A percentile compares a stretch with the other conserved stretches of the same genome.
phyloP scores from a whole-genome alignment of 2,113 vertebrate species.

The Limanda limanda region DNA sequence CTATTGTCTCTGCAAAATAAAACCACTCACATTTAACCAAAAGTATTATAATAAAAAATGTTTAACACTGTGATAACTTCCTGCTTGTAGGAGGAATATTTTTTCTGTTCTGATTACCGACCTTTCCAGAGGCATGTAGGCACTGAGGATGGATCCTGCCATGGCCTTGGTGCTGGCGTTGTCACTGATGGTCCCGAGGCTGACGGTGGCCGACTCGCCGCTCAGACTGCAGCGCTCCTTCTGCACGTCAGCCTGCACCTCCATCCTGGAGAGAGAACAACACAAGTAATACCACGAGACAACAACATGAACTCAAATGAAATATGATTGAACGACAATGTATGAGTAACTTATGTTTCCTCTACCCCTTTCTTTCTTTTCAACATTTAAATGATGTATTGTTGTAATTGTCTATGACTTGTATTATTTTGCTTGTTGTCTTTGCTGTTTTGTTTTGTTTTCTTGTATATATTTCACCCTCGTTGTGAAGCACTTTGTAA shows the following conservation, averaged over 20 bases:
- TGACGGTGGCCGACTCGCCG: slow-evolving; percentile 96
- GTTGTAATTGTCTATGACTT: too few species aligned
- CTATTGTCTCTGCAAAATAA: slow-evolving; percentile 88
- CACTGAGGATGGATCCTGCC: slow-evolving; percentile 97
- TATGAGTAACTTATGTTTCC: too few species aligned
- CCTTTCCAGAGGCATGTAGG: slow-evolving; percentile 95
- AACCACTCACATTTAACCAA: background rate
- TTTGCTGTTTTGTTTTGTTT: too few species aligned
- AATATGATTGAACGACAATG: too few species aligned
- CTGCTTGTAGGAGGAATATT: too few species aligned
- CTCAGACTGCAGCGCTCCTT: slow-evolving; percentile 97
- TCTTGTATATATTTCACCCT: too few species aligned
- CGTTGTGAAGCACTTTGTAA: too few species aligned
- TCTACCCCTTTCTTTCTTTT: too few species aligned
- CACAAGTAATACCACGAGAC: background rate
- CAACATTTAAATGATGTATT: too few species aligned
- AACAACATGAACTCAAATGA: too few species aligned
- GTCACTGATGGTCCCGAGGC: slow-evolving; percentile 95
- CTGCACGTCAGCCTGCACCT: slow-evolving; percentile 97
- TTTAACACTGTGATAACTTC: background rate
- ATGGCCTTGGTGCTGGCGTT: slow-evolving; percentile 98
- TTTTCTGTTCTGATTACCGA: slow-evolving; percentile 69
- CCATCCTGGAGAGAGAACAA: slow-evolving; percentile 84
- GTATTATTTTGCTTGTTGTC: too few species aligned
- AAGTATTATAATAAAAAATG: background rate